Evolutionary conservation across 2,888 invertebrate species (phyloP), one percentile per base, ranked within the genome.

Genomic region (Epirrhoe tristata): DNA sequence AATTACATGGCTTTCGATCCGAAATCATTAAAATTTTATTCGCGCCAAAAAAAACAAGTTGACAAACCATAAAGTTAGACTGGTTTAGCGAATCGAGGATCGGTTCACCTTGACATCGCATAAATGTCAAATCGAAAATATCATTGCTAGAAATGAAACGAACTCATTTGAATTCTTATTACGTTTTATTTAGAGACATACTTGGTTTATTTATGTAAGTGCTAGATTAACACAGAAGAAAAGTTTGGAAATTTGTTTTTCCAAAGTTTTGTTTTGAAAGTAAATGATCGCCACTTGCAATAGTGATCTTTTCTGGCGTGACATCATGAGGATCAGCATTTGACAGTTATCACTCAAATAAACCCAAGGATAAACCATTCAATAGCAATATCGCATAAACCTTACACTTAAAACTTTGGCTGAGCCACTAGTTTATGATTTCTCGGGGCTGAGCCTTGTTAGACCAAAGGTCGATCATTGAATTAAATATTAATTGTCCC

Each of bases 21-120:
- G 50, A 4, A 57, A 24, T 43, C 56, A 69, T 69, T 64, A 66
- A 53, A 58, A 70, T 63, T 60, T 62, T 14, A 69, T 66, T 63
- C 48, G 59, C 54, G 24, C 63, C 68, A 59, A 67, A 70, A n/a
- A 24, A 58, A 56, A 66, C 58, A n/a, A 72, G 71, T 72, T 58
- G 66, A 68, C 60, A 51, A 67, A 56, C 67, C 70, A 74, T 68
- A 74, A 48, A 70, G 62, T 73, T 70, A 59, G 64, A 86, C 87
- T 80, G 82, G 85, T 86, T 79, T 77, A 78, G 79, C 78, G 75
- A 74, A 78, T 76, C 51, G 75, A 79, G 67, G 77, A 76, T 79
- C 63, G 65, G 73, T 73, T 84, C 79, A 83, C 88, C 87, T 88
- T 87, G 87, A 86, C 87, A 82, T 76, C 66, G 70, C 72, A 56